Evolutionary conservation across 2,888 invertebrate genomes (phyloP).

Genomic region (Rotaria magnacalcarata): DNA sequence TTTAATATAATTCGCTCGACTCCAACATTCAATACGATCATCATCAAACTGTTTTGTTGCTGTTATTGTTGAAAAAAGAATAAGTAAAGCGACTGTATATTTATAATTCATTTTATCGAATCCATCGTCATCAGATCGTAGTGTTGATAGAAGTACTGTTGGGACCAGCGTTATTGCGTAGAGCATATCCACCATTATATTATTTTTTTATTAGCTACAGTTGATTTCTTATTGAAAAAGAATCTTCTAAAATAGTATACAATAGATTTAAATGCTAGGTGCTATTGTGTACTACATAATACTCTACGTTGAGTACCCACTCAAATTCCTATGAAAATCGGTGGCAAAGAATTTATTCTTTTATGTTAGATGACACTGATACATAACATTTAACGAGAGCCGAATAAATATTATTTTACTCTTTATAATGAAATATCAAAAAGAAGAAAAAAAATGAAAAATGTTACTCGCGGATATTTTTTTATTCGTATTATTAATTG

Average conservation of each 20-base stretch:
- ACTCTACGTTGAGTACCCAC: not conserved
- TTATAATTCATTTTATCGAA: not conserved
- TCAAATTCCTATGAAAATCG: not conserved
- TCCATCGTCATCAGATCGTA: not conserved
- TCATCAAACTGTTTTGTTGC: slow-evolving; percentile 5
- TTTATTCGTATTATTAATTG: not conserved
- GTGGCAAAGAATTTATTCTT: not conserved
- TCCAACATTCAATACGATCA: slow-evolving; percentile 22
- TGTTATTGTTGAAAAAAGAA: not conserved
- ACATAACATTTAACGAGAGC: not conserved
- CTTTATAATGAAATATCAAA: not conserved
- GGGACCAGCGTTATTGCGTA: not conserved
- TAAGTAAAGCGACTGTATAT: slow-evolving; percentile 9
- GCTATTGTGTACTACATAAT: no score
- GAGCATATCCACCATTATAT: not conserved
- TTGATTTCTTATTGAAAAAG: not conserved
- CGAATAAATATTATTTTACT: slow-evolving; percentile 3
- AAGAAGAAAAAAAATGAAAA: not conserved
- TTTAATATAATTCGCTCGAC: not conserved
- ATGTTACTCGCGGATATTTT: not conserved
- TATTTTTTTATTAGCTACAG: not conserved
- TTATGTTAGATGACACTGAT: not conserved
- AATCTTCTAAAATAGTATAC: not conserved
- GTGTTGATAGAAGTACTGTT: not conserved
- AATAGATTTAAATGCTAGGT: not conserved